phyloP scores from a whole-genome alignment of 2,797 vertebrate species.

The Scomberomorus guttatus region DNA sequence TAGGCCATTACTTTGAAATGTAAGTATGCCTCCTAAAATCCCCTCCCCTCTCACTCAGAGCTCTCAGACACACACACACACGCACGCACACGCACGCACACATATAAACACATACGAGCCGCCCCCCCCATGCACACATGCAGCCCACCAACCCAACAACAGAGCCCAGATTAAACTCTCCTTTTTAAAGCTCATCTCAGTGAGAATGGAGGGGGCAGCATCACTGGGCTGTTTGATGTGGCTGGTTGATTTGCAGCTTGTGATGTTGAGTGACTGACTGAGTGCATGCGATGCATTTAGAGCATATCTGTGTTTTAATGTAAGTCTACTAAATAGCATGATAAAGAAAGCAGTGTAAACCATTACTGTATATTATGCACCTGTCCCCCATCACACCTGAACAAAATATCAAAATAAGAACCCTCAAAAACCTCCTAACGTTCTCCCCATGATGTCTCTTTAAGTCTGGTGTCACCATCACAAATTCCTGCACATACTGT shows the following conservation, averaged over 20 bases:
- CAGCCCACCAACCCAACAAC: conserved; percentile 36
- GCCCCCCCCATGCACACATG: neutral
- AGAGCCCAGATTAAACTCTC: conserved; percentile 51
- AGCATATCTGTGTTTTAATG: conserved; percentile 3
- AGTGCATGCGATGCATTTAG: neutral
- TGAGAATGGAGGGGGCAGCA: neutral
- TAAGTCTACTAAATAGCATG: neutral
- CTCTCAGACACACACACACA: conserved; percentile 16
- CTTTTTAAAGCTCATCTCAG: conserved; percentile 41
- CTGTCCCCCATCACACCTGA: no score
- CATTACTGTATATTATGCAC: no score
- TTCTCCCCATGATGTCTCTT: no score
- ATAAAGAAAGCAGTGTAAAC: neutral
- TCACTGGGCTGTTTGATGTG: conserved; percentile 46
- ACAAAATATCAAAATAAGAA: no score
- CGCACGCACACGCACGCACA: conserved; percentile 16
- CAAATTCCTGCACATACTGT: no score
- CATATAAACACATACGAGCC: neutral
- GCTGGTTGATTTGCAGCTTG: conserved; percentile 49
- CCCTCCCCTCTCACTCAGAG: conserved; percentile 24
- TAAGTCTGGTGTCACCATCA: no score
- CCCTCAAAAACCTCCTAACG: no score
- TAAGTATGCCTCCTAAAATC: conserved; percentile 56
- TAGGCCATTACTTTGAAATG: conserved; percentile 71
- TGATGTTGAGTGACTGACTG: conserved; percentile 11